These are phyloP conservation scores for Euplexia lucipara DNA, from an alignment of 2,888 invertebrate species.

Conservation along the genomic window DNA sequence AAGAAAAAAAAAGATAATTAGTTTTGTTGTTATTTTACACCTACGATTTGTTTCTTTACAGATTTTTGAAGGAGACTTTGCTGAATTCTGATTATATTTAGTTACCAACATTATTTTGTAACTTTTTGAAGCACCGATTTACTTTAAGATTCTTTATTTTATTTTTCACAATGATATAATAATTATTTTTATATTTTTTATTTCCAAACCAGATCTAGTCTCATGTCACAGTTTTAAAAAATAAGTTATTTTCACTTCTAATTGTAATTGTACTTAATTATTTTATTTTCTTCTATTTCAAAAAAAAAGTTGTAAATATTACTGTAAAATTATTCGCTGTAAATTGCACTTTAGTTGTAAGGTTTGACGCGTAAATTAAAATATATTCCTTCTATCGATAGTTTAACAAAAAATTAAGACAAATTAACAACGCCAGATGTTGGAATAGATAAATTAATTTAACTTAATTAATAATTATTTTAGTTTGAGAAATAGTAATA, in stretches of 20 bases:
- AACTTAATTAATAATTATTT: constrained; percentile 27
- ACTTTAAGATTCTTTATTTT: constrained; percentile 61
- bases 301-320: constrained; percentile 62
- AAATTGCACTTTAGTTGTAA: constrained; percentile 68
- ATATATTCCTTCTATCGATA: constrained; percentile 12
- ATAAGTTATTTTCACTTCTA: constrained; percentile 81
- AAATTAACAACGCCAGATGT: constrained; percentile 35
- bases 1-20: neutral
- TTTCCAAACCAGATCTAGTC: constrained; percentile 89
- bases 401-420: constrained; percentile 28
- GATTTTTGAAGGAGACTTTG: constrained; percentile 81
- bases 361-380: constrained; percentile 39
- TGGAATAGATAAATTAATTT: constrained; percentile 30
- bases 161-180: constrained; percentile 59
- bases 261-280: constrained; percentile 65
- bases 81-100: constrained; percentile 69
- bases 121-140: constrained; percentile 64
- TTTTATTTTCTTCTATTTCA: constrained; percentile 61
- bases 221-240: constrained; percentile 89
- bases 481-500: constrained; percentile 27
- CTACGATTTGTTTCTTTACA: constrained; percentile 75
- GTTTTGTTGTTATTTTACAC: constrained; percentile 44
- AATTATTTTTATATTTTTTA: constrained; percentile 70
- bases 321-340: constrained; percentile 64
- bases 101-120: constrained; percentile 74